Base-by-base conservation (phyloP, 2,113 vertebrate genomes). In the Romanogobio albipinnatus region DNA sequence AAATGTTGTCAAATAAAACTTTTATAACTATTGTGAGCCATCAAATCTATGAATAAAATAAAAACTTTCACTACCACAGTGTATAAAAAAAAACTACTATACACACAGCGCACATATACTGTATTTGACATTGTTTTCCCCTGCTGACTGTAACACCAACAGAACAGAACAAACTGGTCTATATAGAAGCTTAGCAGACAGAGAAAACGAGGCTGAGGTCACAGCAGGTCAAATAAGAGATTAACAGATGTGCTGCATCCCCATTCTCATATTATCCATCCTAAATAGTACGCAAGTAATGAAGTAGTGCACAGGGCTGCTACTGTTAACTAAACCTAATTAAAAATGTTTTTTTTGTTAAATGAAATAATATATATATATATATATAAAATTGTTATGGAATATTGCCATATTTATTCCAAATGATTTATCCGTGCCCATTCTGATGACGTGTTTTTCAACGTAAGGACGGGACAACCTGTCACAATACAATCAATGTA, bases 111-210 rank as follows among this genome's bases (percentile, higher is more conserved):
- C 17, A 22, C 17, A 19, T 17, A 64, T 39, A 11, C 36, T 70
- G 66, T 70, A 5, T 70, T 11, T 22, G 36, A 22, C 1, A 43
- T 43, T 1, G 36, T 70, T 76, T 75, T 17, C 17, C 74, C 24
- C 7, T 19, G 74, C 74, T 76, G 74, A 53, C 74, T 76, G 24
- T 70, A 70, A 53, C 47, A 24, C 74, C n/a, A 19, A 53, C 49
- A 53, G 24, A 53, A 19, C 47, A 76, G 74, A 53, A 9, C 3
- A 75, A 39, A 75, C 13, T 68, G 29, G 10, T 68, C 64, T 51
- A 76, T 26, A 76, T 33, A 49, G 11, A 24, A 75, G 73, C 24
- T 76, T 76, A 15, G 26, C 74, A 76, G 47, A 49, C 74, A 33
- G 47, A 76, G 47, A 33, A 76, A 76, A 76, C 9, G 0, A 75